Conservation (phyloP, 2,113 vertebrate genomes). For the Nymphicus hollandicus region DNA sequence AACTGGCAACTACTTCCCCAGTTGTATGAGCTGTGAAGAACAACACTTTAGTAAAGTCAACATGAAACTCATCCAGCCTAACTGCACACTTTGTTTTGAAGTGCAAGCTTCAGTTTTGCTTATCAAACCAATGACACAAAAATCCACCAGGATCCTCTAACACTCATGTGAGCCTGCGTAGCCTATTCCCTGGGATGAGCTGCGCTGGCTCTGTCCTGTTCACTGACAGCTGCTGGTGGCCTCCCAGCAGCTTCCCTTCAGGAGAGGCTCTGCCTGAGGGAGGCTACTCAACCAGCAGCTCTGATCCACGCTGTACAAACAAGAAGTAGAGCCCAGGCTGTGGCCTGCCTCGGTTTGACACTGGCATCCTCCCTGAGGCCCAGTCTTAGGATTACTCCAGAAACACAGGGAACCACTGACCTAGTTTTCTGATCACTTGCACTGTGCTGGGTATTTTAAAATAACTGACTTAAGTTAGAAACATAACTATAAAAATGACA, state of each 20-base stretch:
- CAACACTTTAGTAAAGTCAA: background rate
- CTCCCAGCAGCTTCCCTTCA: background rate
- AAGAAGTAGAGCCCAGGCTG: background rate
- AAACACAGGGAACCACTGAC: background rate
- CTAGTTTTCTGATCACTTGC: background rate
- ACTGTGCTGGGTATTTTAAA: background rate
- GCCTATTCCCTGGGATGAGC: background rate
- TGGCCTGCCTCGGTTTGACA: background rate
- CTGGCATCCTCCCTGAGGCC: background rate
- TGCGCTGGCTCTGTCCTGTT: background rate
- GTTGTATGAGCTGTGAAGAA: background rate
- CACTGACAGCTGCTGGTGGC: background rate
- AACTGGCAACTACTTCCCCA: background rate
- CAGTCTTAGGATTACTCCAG: background rate
- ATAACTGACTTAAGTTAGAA: background rate
- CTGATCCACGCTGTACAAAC: background rate
- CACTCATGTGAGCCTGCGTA: accelerated
- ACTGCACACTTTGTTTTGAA: background rate
- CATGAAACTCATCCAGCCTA: background rate
- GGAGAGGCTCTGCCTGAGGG: background rate
- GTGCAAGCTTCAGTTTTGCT: accelerated
- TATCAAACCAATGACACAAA: background rate
- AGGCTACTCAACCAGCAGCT: background rate
- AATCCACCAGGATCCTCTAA: background rate
- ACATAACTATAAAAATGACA: background rate